Evolutionary conservation across 2,797 vertebrate genomes (phyloP), one percentile per base, ranked within the genome.

Genomic region (Diglossa cyanea): DNA sequence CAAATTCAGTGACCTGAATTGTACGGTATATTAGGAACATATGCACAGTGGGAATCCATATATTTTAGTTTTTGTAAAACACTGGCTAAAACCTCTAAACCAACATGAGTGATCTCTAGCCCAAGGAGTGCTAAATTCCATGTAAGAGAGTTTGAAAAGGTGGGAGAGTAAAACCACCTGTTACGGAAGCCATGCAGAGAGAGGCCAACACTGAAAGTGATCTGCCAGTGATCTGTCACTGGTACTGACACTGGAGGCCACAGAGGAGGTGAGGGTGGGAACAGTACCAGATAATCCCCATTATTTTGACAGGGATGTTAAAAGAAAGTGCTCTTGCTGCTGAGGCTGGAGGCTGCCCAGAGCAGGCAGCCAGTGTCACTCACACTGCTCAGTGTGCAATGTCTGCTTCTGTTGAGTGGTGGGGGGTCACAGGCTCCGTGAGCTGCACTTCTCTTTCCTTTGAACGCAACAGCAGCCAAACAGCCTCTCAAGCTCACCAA

Each of bases 211-310:
- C 48, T 26, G 58, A 23, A 53, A 37, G 8, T 11, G 6, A 10
- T 40, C 50, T 90, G 48, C 23, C 53, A 40, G 26, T 39, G 39
- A 39, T 39, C 39, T 39, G 39, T 39, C 39, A 39, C 39, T 39
- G 39, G 13, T 33, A 3, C 26, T 47, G 65, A 14, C 20, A 28
- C 9, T 16, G 15, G 35, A 8, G 4, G 35, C 20, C 5, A 1
- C 2, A 28, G 14, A 23, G 40, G 39, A 76, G 28, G 30, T 0
- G 2, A 4, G 37, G 37, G 17, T 2, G 1, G 25, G 13, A 86
- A 21, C 23, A 62, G 17, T 15, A 13, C 25, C 33, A 9, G 23
- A 6, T 17, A 1, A 18, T 58, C 72, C 66, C 31, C 51, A 25
- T 53, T 70, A 23, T 13, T 55, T 42, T 42, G 74, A 31, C 9